These are phyloP conservation scores for Bettongia penicillata DNA, from an alignment of 2,113 vertebrate species.

Conservation along the genomic window DNA sequence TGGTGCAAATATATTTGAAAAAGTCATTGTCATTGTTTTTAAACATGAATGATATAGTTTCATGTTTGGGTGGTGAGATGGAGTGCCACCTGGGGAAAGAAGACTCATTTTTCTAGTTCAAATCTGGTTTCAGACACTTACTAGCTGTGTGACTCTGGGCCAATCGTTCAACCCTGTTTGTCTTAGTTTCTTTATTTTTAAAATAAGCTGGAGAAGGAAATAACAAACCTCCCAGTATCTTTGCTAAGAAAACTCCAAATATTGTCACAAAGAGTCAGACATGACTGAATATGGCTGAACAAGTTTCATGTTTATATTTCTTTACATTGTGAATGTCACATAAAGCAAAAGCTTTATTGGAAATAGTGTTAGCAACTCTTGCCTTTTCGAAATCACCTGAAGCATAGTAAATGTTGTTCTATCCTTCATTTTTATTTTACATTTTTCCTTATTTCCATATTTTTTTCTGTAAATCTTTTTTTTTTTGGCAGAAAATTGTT, in stretches of 20 bases:
- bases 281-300: background rate
- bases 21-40: background rate
- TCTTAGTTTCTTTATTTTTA: background rate
- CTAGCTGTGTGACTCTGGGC: background rate
- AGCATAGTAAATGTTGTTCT: background rate
- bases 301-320: background rate
- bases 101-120: background rate
- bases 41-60: background rate
- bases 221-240: background rate
- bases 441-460: background rate
- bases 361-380: background rate
- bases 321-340: background rate
- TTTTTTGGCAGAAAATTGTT: background rate
- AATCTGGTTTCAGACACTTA: background rate
- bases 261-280: background rate
- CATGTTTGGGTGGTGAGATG: background rate
- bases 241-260: background rate
- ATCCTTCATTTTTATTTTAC: background rate
- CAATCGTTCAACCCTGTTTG: background rate
- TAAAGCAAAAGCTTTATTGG: background rate
- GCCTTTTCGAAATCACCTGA: background rate
- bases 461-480: background rate
- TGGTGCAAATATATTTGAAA: background rate
- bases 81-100: background rate
- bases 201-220: background rate